Percentiles rank a stretch among this genome's conserved stretches.
Evolutionary conservation across 1,140 invertebrate genomes (phyloP).

Genomic region (Caenorhabditis briggsae): DNA sequence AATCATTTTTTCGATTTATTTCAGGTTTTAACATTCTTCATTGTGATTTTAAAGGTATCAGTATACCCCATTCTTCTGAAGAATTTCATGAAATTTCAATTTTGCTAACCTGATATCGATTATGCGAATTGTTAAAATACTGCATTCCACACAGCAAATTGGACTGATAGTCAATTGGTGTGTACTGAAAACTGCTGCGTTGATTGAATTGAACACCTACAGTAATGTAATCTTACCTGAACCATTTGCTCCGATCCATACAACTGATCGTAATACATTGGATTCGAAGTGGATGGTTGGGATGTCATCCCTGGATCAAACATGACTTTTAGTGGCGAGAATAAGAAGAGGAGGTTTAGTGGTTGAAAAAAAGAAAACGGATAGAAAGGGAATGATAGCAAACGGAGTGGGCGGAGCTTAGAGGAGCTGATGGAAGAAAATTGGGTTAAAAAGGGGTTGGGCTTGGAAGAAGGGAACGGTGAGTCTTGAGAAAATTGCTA

Average conservation of each 20-base stretch:
- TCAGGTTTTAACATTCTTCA: too few relatives aligned
- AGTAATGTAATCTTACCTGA: constrained; percentile 5
- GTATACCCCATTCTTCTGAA: too few relatives aligned
- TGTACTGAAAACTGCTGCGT: neutral
- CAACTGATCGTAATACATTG: constrained; percentile 30
- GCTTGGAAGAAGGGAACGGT: neutral
- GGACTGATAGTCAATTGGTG: constrained; percentile 12
- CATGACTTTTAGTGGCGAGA: neutral
- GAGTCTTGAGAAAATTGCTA: neutral
- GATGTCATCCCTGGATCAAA: constrained; percentile 51
- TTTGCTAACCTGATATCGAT: constrained; percentile 15
- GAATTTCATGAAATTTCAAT: too few relatives aligned
- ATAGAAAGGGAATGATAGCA: neutral
- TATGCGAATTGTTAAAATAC: constrained; percentile 49
- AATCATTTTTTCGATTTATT: too few relatives aligned
- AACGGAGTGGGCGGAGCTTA: neutral
- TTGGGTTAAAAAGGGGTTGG: neutral
- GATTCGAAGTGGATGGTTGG: constrained; percentile 38
- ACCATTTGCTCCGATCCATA: constrained; percentile 47
- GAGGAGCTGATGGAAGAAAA: neutral
- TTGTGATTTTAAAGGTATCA: too few relatives aligned
- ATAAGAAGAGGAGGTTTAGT: neutral
- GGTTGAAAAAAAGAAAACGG: neutral
- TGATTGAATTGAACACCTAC: neutral
- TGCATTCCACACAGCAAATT: constrained; percentile 45